Percentiles rank a stretch among this genome's conserved stretches.
Conservation (phyloP, 2,888 invertebrate genomes). For the Eristalis tenax region DNA sequence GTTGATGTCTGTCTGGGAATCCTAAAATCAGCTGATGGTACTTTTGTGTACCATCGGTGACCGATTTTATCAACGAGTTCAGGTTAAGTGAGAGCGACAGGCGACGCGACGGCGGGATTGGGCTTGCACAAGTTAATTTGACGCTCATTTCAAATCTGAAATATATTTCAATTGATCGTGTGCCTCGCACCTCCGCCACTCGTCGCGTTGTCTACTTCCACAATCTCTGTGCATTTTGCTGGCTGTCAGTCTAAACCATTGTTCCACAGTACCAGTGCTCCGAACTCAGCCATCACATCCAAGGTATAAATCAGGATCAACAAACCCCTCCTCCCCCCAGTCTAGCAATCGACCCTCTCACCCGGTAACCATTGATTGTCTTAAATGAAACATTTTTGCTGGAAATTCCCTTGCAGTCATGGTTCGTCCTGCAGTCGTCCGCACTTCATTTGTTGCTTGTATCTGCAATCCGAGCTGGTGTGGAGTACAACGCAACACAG, state of each 20-base stretch:
- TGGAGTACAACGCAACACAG: neutral
- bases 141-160: neutral
- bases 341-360: too few species aligned
- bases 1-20: neutral
- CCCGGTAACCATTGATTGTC: neutral
- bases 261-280: too few species aligned
- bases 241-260: too few species aligned
- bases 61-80: neutral
- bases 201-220: too few species aligned
- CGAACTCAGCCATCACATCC: too few species aligned
- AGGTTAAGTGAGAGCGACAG: neutral
- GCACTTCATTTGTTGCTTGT: neutral
- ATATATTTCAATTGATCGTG: too few species aligned
- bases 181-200: too few species aligned
- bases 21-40: neutral
- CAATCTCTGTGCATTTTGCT: too few species aligned
- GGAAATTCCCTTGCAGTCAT: neutral
- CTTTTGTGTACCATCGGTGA: neutral
- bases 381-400: neutral
- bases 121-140: neutral
- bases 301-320: too few species aligned
- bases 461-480: neutral
- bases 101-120: neutral
- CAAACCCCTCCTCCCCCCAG: too few species aligned
- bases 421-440: neutral